Evolutionary conservation across 1,140 invertebrate species (phyloP), one percentile per base, ranked within the genome.

Genomic region (Lepidotrigona ventralis): DNA sequence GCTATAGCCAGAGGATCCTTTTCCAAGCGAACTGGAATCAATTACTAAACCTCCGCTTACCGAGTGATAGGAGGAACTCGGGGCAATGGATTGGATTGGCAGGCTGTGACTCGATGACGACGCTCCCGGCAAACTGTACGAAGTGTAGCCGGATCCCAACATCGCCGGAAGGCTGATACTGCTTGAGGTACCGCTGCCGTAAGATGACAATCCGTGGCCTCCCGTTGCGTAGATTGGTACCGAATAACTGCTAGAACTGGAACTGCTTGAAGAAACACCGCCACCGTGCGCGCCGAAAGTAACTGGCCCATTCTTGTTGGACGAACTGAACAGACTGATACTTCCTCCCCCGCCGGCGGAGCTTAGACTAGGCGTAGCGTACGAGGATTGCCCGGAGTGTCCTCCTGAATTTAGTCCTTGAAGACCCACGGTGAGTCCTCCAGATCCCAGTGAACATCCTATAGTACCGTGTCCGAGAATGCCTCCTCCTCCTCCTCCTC

Each of bases 291-390:
- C 21, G 12, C 89, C 85, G 26, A 94, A 94, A 0, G 93, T 94
- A 1, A 94, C 91, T 8, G 93, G 94, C 46, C 93, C 93, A 0
- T 86, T 93, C 79, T 94, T 94, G 46, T 94, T 94, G 46, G 89
- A 77, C 1, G 88, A 80, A 1, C 75, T 17, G 69, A 92, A 88
- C 3, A 91, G 53, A n/a, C 81, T 86, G 53, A 73, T 60, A 73
- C 85, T 68, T 81, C 85, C 85, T 80, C 85, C 85, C 0, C 74
- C 70, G 4, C 56, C 70, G 60, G 85, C 51, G 0, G 78, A 26
- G n/a, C 15, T 21, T 15, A 80, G 14, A 12, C 39, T 77, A 4
- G 86, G 60, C 15, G 87, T 46, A 14, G 86, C 87, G 17, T 90
- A 90, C 5, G 86, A 86, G 14, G 77, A 69, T 15, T 87, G 83